Evolutionary conservation across 2,797 vertebrate species (phyloP).

Genomic region (Malacoctenus gilli): DNA sequence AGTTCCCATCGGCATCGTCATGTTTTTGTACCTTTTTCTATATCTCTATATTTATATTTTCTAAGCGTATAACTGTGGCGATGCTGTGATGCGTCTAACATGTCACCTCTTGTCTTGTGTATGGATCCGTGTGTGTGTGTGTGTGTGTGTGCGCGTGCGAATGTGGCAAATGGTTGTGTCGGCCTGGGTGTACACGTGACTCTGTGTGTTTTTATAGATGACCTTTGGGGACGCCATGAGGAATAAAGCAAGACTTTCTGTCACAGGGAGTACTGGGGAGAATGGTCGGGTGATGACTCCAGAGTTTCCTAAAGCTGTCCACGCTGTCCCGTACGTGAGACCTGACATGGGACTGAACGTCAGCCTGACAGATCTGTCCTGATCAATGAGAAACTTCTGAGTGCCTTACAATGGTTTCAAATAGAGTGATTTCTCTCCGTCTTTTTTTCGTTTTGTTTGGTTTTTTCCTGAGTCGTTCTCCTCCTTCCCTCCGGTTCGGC

Average conservation of each 20-base stretch:
- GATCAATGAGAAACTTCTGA: constrained; percentile 97
- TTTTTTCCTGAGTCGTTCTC: constrained; percentile 14
- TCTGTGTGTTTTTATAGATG: constrained; percentile 84
- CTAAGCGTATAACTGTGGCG: constrained; percentile 50
- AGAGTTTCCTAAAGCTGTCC: constrained; percentile 99
- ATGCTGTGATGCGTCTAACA: constrained; percentile 47
- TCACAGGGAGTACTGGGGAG: constrained; percentile 98
- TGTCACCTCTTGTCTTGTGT: constrained; percentile 56
- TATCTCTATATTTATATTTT: constrained; percentile 58
- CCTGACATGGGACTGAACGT: constrained; percentile 99
- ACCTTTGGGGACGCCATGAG: constrained; percentile 96
- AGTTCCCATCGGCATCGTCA: constrained; percentile 76
- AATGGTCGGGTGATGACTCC: constrained; percentile 98
- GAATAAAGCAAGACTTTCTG: constrained; percentile 97
- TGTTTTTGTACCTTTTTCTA: constrained; percentile 48
- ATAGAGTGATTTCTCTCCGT: constrained; percentile 61
- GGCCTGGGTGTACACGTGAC: constrained; percentile 50
- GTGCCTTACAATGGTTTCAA: constrained; percentile 99
- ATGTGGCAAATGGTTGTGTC: constrained; percentile 21
- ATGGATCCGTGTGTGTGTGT: constrained; percentile 45
- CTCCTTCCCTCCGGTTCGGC: constrained; percentile 40
- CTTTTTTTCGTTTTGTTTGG: not conserved
- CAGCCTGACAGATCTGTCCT: constrained; percentile 99
- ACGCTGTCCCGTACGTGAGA: constrained; percentile 95
- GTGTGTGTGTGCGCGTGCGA: constrained; percentile 26